Percentiles rank a stretch among this genome's conserved stretches.
Conservation (phyloP, 2,888 invertebrate genomes). For the Xanthia icteritia region DNA sequence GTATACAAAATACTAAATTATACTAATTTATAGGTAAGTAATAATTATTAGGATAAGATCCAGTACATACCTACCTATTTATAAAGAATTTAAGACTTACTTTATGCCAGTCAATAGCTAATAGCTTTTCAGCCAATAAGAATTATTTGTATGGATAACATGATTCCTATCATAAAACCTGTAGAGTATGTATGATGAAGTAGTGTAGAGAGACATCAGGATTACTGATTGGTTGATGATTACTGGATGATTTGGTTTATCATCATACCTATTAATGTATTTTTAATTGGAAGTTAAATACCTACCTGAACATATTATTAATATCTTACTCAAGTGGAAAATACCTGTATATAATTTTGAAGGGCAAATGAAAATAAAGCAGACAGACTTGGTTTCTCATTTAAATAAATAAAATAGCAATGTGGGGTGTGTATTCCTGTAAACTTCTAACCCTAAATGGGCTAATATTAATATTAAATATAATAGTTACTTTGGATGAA, state of each 20-base stretch:
- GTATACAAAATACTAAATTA: not conserved
- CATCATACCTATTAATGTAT: conserved; percentile 8
- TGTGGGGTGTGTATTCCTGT: not conserved
- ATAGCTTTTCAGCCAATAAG: not conserved
- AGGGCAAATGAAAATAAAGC: conserved; percentile 7
- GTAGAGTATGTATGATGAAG: not conserved
- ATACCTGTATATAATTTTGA: conserved; percentile 9
- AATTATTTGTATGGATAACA: not conserved
- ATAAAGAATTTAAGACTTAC: not conserved
- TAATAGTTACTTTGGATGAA: not conserved
- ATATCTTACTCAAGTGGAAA: conserved; percentile 1
- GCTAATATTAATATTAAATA: too few relatives aligned
- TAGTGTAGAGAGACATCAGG: not conserved
- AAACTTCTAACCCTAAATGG: not conserved
- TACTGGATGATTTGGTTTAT: conserved; percentile 18
- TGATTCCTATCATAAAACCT: conserved; percentile 2
- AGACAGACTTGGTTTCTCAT: not conserved
- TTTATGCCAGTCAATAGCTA: not conserved
- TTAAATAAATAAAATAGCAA: not conserved
- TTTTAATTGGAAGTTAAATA: not conserved
- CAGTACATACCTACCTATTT: not conserved
- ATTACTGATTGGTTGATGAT: too few relatives aligned
- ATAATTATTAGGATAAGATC: not conserved
- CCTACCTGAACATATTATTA: not conserved
- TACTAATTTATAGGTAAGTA: not conserved